Conservation (phyloP, 2,113 vertebrate species). For the Rattus rattus region DNA sequence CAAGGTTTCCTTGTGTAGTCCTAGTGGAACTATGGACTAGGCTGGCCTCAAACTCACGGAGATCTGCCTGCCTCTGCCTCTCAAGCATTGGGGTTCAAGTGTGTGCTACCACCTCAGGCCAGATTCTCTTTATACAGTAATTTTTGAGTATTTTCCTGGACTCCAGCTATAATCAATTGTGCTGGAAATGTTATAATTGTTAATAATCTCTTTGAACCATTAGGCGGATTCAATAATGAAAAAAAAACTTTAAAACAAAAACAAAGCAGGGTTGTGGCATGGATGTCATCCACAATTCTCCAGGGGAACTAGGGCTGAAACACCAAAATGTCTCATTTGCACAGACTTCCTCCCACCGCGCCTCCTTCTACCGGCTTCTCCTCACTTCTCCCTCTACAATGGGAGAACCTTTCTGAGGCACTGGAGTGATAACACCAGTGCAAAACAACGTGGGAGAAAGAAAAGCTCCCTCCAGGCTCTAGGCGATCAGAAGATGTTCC, state of each 20-base stretch:
- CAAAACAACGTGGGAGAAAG: not conserved
- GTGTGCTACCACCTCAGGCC: not conserved
- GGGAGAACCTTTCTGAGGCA: not conserved
- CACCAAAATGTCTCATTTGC: not conserved
- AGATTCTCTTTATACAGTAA: constrained; percentile 5
- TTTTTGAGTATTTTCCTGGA: constrained; percentile 43
- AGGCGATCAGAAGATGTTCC: not conserved
- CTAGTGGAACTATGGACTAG: not conserved
- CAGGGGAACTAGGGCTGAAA: not conserved
- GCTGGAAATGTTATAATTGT: not conserved
- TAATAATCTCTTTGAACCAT: not conserved
- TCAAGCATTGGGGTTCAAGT: not conserved
- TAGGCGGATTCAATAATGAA: constrained; percentile 22
- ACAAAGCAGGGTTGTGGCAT: not conserved
- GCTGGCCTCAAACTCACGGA: not conserved
- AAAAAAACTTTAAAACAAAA: not conserved
- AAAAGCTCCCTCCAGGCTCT: not conserved
- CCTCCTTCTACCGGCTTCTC: not conserved
- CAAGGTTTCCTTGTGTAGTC: not conserved
- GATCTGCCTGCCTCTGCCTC: not conserved
- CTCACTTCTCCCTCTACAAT: too few relatives aligned
- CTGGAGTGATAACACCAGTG: not conserved
- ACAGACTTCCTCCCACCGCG: not conserved
- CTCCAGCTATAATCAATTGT: not conserved
- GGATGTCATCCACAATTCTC: not conserved